Conservation (phyloP, 2,113 vertebrate species). For the Cavia aperea region DNA sequence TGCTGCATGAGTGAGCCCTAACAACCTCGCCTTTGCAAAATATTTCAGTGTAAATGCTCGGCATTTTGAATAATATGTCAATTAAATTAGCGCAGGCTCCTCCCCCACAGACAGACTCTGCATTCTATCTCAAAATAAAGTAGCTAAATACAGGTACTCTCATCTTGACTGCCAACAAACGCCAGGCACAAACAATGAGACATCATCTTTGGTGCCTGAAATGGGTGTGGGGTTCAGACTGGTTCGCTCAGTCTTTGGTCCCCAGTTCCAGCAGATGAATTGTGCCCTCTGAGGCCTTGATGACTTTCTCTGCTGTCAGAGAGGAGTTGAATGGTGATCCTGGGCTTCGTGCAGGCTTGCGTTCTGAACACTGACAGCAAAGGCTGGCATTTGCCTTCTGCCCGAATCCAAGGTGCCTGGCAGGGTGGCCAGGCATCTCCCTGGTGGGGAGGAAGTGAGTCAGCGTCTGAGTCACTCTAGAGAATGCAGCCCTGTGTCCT, state of each 20-base stretch:
- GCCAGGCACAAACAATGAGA: slow-evolving; percentile 45
- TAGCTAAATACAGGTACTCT: slow-evolving; percentile 26
- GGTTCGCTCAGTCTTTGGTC: neutral
- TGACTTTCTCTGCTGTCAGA: neutral
- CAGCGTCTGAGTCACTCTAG: slow-evolving; percentile 36
- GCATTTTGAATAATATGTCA: slow-evolving; percentile 59
- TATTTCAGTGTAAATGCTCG: neutral
- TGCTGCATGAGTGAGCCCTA: too few relatives aligned
- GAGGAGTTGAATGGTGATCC: neutral
- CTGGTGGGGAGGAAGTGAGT: neutral
- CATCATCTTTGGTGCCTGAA: neutral
- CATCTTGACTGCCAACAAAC: slow-evolving; percentile 28
- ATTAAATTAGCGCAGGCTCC: slow-evolving; percentile 49
- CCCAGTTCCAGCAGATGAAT: neutral
- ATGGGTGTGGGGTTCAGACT: neutral
- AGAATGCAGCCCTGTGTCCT: slow-evolving; percentile 4
- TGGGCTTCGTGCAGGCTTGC: neutral
- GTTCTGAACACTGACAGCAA: neutral
- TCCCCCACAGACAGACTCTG: slow-evolving; percentile 46
- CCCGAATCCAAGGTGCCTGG: neutral
- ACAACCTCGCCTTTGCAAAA: neutral
- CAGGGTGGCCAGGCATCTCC: neutral
- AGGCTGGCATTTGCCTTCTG: neutral
- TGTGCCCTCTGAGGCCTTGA: neutral
- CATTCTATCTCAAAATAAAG: slow-evolving; percentile 61